Base-by-base conservation (phyloP, 2,113 vertebrate genomes). In the Forbesichthys agassizii region DNA sequence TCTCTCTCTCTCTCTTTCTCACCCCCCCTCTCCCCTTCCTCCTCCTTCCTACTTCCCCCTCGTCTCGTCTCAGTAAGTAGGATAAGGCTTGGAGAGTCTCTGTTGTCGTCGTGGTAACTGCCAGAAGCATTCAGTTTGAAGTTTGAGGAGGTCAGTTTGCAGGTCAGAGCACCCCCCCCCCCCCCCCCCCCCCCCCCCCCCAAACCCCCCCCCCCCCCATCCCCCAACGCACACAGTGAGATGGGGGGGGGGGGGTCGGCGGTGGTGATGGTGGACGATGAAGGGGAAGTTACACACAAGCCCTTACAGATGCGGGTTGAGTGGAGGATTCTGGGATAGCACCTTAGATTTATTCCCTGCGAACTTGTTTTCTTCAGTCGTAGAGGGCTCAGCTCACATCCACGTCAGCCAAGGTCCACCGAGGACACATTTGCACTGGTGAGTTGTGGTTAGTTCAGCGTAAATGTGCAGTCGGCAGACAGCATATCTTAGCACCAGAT, bases 51-150 rank as follows among this genome's bases (percentile, higher is more conserved):
- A 72, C 75, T 68, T 27, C 59, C 86, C 84, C 72, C 85, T 79
- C 80, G 84, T 90, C 92, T 91, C 82, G 88, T 91, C 91, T 91
- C 92, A 90, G 94, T 96, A 95, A 95, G 95, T 92, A 94, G 94
- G 95, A 95, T 97, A 95, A 90, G 95, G 95, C 95, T 95, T 95
- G 93, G 95, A 96, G 94, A 93, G 93, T 94, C 93, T 42, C 36
- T 42, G 36, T 94, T 92, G 94, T 99, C 96, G 91, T 95, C 96
- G 93, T 97, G 95, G 97, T 93, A 98, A 99, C 97, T 98, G 97
- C 95, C 96, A 98, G 92, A 98, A 97, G 95, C 97, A 98, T 98
- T 95, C 95, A 94, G 95, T 95, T 90, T 98, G 95, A 96, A 97
- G 96, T 98, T 98, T 98, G 97, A 97, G 94, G 96, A 94, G 96